Evolutionary conservation across 2,113 vertebrate species (phyloP).

Genomic region (Toxostoma redivivum): DNA sequence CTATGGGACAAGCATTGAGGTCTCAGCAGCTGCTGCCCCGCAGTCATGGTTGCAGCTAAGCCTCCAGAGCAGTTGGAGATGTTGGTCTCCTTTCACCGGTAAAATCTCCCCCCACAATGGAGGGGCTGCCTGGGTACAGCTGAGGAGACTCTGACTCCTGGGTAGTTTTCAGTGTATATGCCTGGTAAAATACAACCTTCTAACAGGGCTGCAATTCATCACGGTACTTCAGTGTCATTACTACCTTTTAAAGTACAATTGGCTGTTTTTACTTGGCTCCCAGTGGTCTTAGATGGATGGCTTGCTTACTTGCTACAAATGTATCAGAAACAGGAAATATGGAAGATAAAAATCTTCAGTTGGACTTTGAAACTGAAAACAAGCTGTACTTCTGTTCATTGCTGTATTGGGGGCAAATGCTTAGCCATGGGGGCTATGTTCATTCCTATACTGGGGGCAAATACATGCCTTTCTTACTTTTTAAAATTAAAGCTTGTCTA

Average conservation of each 20-base stretch:
- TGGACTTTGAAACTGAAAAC: neutral
- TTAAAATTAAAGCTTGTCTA: neutral
- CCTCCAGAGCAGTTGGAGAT: neutral
- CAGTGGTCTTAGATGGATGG: neutral
- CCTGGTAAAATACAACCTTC: neutral
- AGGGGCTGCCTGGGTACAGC: neutral
- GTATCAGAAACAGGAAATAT: neutral
- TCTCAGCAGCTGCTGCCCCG: neutral
- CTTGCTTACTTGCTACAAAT: neutral
- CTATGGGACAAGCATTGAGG: neutral
- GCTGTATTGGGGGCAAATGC: accelerated
- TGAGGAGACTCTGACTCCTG: neutral
- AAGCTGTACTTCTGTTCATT: neutral
- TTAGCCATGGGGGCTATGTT: neutral
- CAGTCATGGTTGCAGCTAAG: neutral
- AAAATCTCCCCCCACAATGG: neutral
- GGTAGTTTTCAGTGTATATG: neutral
- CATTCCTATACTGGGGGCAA: neutral
- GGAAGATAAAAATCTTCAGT: neutral
- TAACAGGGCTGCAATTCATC: neutral
- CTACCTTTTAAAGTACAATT: neutral
- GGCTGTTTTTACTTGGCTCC: neutral
- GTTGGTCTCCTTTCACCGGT: neutral
- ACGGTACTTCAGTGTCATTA: neutral
- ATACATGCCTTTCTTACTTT: neutral